Evolutionary conservation across 2,797 vertebrate genomes (phyloP).

Genomic region (Spinibarbus caldwelli): DNA sequence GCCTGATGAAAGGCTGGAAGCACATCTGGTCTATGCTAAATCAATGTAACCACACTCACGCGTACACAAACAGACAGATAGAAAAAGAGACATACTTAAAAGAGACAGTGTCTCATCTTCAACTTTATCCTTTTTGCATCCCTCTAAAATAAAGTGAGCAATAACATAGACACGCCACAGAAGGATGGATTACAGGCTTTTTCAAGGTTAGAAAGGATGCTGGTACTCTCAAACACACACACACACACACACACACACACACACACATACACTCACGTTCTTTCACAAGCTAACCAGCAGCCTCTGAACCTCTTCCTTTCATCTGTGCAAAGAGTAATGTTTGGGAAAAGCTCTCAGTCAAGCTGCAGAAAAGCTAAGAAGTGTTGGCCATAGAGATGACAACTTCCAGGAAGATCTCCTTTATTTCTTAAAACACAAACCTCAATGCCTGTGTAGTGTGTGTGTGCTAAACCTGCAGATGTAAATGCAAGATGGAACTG

Average conservation of each 20-base stretch:
- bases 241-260: no score
- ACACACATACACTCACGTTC: slow-evolving; percentile 48
- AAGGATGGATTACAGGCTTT: slow-evolving; percentile 74
- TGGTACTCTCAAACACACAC: slow-evolving; percentile 70
- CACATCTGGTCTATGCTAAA: not conserved
- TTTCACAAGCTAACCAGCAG: slow-evolving; percentile 56
- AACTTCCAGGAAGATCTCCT: slow-evolving; percentile 73
- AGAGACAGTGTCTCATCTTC: slow-evolving; percentile 73
- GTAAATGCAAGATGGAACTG: slow-evolving; percentile 69
- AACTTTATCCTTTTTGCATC: slow-evolving; percentile 65
- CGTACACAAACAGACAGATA: not conserved
- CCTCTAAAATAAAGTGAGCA: slow-evolving; percentile 64
- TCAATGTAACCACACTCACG: not conserved
- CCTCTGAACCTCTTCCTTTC: slow-evolving; percentile 82
- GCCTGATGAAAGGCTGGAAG: not conserved
- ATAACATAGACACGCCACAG: slow-evolving; percentile 58
- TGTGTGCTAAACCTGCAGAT: slow-evolving; percentile 49
- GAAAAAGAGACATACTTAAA: not conserved
- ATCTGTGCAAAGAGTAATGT: slow-evolving; percentile 79
- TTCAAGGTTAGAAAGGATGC: slow-evolving; percentile 86
- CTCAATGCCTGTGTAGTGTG: slow-evolving; percentile 47
- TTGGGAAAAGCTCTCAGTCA: slow-evolving; percentile 61
- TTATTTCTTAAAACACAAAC: slow-evolving; percentile 66
- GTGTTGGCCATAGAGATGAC: slow-evolving; percentile 74
- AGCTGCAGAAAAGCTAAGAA: slow-evolving; percentile 78